phyloP scores from a whole-genome alignment of 2,888 invertebrate species.

The Melanophora roralis region DNA sequence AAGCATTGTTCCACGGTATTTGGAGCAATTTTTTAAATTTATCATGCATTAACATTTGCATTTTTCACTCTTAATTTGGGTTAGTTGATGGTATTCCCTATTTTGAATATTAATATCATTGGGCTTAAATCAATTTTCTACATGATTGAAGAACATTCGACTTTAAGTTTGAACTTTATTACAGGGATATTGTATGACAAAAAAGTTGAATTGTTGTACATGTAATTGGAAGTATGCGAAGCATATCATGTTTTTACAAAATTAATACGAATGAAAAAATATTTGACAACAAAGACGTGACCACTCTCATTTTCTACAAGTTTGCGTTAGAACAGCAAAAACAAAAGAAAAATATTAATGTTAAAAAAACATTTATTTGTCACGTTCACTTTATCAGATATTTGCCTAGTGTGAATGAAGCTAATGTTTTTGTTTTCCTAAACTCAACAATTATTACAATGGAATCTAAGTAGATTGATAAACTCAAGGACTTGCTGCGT shows the following conservation, averaged over 20 bases:
- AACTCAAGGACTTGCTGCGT: constrained; percentile 33
- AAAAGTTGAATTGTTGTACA: neutral
- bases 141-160: constrained; percentile 47
- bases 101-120: constrained; percentile 30
- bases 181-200: neutral
- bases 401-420: no score
- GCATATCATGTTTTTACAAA: no score
- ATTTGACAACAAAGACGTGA: no score
- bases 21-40: no score
- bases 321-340: no score
- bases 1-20: no score
- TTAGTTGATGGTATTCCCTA: constrained; percentile 2
- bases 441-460: constrained; percentile 40
- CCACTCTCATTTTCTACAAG: no score
- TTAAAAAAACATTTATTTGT: no score
- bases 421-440: no score
- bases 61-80: neutral
- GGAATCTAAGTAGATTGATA: constrained; percentile 55
- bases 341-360: no score
- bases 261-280: no score
- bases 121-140: constrained; percentile 53
- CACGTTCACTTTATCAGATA: no score
- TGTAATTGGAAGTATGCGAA: neutral
- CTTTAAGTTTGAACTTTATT: neutral
- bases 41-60: neutral